Evolutionary conservation across 1,140 invertebrate species (phyloP).

Genomic region (Eriosoma lanigerum): DNA sequence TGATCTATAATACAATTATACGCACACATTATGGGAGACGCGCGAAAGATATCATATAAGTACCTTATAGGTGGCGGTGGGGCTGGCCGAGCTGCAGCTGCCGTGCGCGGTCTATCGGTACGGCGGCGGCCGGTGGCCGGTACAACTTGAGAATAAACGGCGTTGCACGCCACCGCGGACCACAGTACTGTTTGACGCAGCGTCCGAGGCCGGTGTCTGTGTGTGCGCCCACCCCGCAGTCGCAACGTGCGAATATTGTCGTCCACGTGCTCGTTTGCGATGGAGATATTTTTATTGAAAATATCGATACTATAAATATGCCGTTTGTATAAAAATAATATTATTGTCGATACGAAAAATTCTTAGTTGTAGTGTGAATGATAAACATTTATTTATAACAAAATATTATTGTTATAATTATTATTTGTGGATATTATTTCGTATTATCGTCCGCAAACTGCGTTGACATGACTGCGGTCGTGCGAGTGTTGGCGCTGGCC

Average conservation of each 20-base stretch:
- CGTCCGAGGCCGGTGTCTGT: conserved; percentile 1
- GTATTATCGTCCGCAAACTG: neutral
- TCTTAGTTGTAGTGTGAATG: no score
- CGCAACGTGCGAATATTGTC: conserved; percentile 28
- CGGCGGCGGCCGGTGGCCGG: neutral
- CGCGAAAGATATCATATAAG: neutral
- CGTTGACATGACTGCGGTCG: neutral
- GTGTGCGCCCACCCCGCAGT: neutral
- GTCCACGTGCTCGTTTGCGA: conserved; percentile 38
- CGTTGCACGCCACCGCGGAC: conserved; percentile 40
- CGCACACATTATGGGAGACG: no score
- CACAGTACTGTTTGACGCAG: conserved; percentile 17
- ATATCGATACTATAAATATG: no score
- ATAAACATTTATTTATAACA: no score
- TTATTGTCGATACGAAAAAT: no score
- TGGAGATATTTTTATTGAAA: neutral
- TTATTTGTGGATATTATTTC: no score
- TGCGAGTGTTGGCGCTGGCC: conserved; percentile 16
- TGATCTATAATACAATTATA: no score
- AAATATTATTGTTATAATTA: no score
- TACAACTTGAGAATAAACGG: conserved; percentile 40
- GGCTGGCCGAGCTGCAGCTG: conserved; percentile 28
- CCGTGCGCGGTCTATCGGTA: neutral
- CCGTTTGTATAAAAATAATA: no score
- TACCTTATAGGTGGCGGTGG: conserved; percentile 2